These are phyloP conservation scores for Synanthedon myopaeformis DNA, from an alignment of 2,888 invertebrate genomes.

Conservation along the genomic window DNA sequence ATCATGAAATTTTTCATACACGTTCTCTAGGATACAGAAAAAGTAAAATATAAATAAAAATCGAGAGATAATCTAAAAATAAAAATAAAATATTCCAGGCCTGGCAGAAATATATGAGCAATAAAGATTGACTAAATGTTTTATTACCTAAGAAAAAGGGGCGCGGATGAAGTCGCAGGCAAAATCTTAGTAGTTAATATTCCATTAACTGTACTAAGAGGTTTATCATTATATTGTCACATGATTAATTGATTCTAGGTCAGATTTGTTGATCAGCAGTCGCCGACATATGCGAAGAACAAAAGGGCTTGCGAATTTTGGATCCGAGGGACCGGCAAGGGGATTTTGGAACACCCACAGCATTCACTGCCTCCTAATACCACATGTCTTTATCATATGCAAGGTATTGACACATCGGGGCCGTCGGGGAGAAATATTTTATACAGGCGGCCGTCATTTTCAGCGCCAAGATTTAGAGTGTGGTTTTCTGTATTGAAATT, in stretches of 20 bases:
- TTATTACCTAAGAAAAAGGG: too few relatives aligned
- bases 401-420: conserved; percentile 72
- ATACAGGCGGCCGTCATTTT: conserved; percentile 68
- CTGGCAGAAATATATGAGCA: too few relatives aligned
- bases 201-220: conserved; percentile 15
- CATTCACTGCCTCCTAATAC: conserved; percentile 90
- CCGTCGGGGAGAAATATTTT: conserved; percentile 68
- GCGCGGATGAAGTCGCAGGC: too few relatives aligned
- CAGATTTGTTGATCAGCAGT: conserved; percentile 85
- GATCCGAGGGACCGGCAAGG: conserved; percentile 83
- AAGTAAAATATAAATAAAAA: too few relatives aligned
- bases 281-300: conserved; percentile 85
- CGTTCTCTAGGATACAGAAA: not conserved
- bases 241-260: conserved; percentile 71
- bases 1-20: not conserved
- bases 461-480: conserved; percentile 80
- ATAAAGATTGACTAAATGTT: too few relatives aligned
- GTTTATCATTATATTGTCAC: conserved; percentile 23
- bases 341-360: conserved; percentile 84
- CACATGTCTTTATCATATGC: conserved; percentile 88
- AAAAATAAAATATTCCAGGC: too few relatives aligned
- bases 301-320: conserved; percentile 89
- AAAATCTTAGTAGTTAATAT: conserved; percentile 8
- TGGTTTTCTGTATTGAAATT: conserved; percentile 91
- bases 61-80: too few relatives aligned